Percentiles rank a stretch among this genome's conserved stretches.
Conservation (phyloP, 2,888 invertebrate genomes). For the Xiphydria camelus region DNA sequence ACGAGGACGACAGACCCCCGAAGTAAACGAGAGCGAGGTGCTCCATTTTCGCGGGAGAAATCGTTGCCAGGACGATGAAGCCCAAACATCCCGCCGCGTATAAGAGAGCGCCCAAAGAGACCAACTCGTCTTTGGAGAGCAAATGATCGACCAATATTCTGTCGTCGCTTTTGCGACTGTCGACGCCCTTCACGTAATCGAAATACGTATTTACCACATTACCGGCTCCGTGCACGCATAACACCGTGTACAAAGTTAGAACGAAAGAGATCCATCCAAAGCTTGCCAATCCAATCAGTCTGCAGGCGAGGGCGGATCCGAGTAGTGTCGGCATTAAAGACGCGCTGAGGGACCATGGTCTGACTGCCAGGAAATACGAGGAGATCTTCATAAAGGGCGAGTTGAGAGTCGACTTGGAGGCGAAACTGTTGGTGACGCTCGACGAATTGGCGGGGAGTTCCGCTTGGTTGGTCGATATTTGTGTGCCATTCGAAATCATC, state of each 20-base stretch:
- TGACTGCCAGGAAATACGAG: conserved; percentile 83
- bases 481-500: conserved; percentile 44
- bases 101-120: conserved; percentile 84
- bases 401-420: conserved; percentile 31
- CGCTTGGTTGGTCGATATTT: conserved; percentile 20
- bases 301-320: conserved; percentile 87
- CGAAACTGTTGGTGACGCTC: conserved; percentile 24
- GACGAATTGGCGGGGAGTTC: conserved; percentile 21
- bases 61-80: conserved; percentile 73
- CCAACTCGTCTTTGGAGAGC: conserved; percentile 79
- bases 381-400: conserved; percentile 81
- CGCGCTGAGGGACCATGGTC: conserved; percentile 93
- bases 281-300: conserved; percentile 72
- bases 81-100: conserved; percentile 86
- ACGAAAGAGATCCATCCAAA: conserved; percentile 81
- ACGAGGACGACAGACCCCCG: conserved; percentile 92
- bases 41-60: conserved; percentile 92
- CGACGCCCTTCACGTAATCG: conserved; percentile 92
- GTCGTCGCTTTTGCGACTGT: conserved; percentile 91
- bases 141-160: conserved; percentile 93
- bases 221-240: conserved; percentile 93
- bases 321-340: conserved; percentile 89
- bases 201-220: conserved; percentile 97
- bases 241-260: conserved; percentile 81
- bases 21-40: conserved; percentile 93